Evolutionary conservation across 2,888 invertebrate genomes (phyloP).

Genomic region (Diachrysia chrysitis): DNA sequence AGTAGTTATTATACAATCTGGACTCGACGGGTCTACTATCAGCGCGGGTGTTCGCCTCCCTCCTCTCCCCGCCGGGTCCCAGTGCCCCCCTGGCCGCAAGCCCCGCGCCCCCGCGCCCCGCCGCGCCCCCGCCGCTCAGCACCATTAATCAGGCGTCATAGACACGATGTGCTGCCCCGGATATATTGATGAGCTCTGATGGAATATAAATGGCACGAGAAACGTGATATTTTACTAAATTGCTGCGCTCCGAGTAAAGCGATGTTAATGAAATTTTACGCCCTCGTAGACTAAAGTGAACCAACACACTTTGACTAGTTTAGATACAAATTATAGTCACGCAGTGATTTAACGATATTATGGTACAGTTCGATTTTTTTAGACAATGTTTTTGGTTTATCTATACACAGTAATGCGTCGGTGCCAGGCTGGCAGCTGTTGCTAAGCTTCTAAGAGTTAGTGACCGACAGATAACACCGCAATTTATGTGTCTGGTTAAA

Average conservation of each 20-base stretch:
- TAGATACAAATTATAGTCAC: background rate
- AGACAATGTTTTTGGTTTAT: background rate
- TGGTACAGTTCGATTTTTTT: background rate
- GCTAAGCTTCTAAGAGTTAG: slow-evolving; percentile 20
- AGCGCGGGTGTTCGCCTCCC: slow-evolving; percentile 5
- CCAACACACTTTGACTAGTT: slow-evolving; percentile 36
- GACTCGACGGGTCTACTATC: slow-evolving; percentile 41
- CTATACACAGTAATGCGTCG: background rate
- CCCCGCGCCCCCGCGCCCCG: slow-evolving; percentile 36
- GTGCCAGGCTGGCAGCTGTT: slow-evolving; percentile 9
- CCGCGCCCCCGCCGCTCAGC: slow-evolving; percentile 51
- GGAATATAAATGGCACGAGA: slow-evolving; percentile 61
- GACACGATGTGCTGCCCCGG: slow-evolving; percentile 56
- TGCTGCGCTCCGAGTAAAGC: slow-evolving; percentile 35
- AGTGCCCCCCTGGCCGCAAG: slow-evolving; percentile 37
- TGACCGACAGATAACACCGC: slow-evolving; percentile 25
- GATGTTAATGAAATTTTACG: slow-evolving; percentile 57
- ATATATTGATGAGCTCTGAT: slow-evolving; percentile 60
- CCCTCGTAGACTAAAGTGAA: slow-evolving; percentile 45
- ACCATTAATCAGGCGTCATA: slow-evolving; percentile 66
- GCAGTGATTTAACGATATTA: slow-evolving; percentile 6
- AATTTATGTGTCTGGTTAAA: slow-evolving; percentile 44
- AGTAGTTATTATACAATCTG: slow-evolving; percentile 52
- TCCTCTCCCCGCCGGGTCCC: slow-evolving; percentile 9
- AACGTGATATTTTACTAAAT: slow-evolving; percentile 62